Percentiles rank a stretch among this genome's conserved stretches.
Conservation (phyloP, 2,113 vertebrate species). For the Saccopteryx bilineata region DNA sequence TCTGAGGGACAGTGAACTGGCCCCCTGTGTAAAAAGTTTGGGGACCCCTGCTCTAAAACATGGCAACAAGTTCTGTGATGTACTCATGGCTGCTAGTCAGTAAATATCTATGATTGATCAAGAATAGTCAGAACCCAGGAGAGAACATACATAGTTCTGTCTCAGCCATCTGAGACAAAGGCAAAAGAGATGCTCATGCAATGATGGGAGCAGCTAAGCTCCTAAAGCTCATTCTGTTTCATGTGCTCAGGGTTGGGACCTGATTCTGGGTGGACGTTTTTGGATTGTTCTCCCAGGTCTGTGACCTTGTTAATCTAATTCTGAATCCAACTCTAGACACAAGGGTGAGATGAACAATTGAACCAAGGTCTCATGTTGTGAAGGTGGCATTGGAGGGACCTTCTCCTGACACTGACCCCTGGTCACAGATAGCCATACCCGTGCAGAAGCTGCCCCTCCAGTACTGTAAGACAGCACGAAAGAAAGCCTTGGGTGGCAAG, state of each 20-base stretch:
- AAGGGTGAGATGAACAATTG: not conserved
- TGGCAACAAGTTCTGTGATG: not conserved
- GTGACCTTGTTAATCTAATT: not conserved
- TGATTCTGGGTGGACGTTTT: not conserved
- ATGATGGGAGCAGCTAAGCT: not conserved
- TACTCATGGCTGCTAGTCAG: not conserved
- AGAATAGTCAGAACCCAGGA: not conserved
- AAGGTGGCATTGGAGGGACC: not conserved
- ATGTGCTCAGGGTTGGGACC: not conserved
- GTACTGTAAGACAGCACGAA: not conserved
- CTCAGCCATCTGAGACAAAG: not conserved
- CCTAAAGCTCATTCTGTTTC: not conserved
- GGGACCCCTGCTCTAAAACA: not conserved
- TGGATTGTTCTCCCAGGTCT: not conserved
- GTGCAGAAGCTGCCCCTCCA: not conserved
- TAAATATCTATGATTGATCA: not conserved
- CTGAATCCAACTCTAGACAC: constrained; percentile 41
- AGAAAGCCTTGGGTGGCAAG: not conserved
- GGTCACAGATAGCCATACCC: not conserved
- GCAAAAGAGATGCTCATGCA: not conserved
- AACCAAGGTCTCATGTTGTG: not conserved
- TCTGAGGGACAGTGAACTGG: no score
- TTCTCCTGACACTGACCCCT: not conserved
- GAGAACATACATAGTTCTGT: not conserved
- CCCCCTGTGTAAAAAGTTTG: no score